These are phyloP conservation scores for Bradysia coprophila DNA, from an alignment of 1,140 invertebrate species.

Conservation along the genomic window DNA sequence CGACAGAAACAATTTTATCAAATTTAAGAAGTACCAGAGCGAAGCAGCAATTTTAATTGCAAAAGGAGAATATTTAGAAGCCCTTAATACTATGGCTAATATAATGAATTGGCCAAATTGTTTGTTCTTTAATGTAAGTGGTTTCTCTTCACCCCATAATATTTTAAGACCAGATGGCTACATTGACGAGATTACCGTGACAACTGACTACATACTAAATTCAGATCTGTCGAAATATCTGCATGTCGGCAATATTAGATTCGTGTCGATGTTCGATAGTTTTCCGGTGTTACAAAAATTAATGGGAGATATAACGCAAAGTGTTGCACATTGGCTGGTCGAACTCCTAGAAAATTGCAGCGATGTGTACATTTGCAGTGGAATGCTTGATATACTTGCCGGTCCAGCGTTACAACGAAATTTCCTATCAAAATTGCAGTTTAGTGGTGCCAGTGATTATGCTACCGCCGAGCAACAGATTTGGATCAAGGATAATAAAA, in stretches of 20 bases:
- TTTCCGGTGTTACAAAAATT: conserved; percentile 45
- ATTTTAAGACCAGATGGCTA: conserved; percentile 38
- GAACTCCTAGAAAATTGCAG: conserved; percentile 47
- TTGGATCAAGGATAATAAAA: conserved; percentile 45
- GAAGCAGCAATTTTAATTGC: conserved; percentile 36
- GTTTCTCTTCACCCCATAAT: conserved; percentile 62
- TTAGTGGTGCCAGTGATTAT: conserved; percentile 42
- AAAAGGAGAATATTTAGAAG: conserved; percentile 37
- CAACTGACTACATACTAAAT: conserved; percentile 35
- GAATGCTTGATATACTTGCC: conserved; percentile 68
- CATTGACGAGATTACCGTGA: conserved; percentile 12
- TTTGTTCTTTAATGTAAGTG: conserved; percentile 59
- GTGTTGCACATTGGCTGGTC: conserved; percentile 52
- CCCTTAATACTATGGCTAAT: conserved; percentile 47
- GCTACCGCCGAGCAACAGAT: conserved; percentile 37
- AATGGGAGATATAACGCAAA: conserved; percentile 63
- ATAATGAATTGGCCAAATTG: conserved; percentile 47
- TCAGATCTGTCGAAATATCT: conserved; percentile 43
- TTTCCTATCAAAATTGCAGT: conserved; percentile 41
- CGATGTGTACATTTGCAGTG: conserved; percentile 60
- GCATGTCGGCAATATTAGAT: conserved; percentile 64
- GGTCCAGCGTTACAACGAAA: conserved; percentile 56
- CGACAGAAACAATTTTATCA: conserved; percentile 38
- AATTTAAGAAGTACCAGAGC: conserved; percentile 39
- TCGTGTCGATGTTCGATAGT: conserved; percentile 30